Evolutionary conservation across 2,113 vertebrate species (phyloP), one percentile per base, ranked within the genome.

Genomic region (Sphaerodactylus townsendi): DNA sequence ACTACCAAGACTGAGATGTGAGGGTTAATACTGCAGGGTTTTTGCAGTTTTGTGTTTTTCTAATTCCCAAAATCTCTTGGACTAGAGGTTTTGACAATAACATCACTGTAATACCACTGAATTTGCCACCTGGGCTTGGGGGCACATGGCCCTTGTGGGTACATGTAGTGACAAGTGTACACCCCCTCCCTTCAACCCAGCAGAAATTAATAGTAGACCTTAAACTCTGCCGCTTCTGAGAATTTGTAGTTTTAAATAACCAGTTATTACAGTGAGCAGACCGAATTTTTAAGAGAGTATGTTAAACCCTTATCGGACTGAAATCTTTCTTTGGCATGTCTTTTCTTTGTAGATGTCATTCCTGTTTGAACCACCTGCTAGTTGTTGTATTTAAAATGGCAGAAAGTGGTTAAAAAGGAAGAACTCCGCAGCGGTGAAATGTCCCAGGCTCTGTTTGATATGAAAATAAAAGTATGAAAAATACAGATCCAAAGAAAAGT

Each of bases 401-500:
- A 56, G 50, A 87, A 84, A 88, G 82, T 91, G 84, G 39, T 10
- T 78, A n/a, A 66, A 82, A 82, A 84, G 25, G 44, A 9, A 91
- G 83, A 81, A 66, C 10, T 83, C 71, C 85, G 48, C 78, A 87
- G 56, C 15, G 85, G 1, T 89, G 70, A 35, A 74, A 35, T 86
- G 88, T 90, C 66, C 90, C 79, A 15, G 1, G 4, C 3, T 74
- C 25, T 70, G 79, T 86, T 79, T 89, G 62, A n/a, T 37, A 73
- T 46, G 28, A 90, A 88, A 89, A 90, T 70, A 64, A 81, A 76
- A 81, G 86, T 85, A 59, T 73, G 1, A 1, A 62, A n/a, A 89
- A 89, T 88, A 90, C 79, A 41, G 66, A 84, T 86, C 86, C 75
- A 77, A 88, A 92, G 77, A n/a, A 87, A 91, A 91, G 87, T 72